Evolutionary conservation across 37 sponge, comb jelly and placozoan species (phyloP), one percentile per base, ranked within the genome.

Genomic region (Beroe forskalii): DNA sequence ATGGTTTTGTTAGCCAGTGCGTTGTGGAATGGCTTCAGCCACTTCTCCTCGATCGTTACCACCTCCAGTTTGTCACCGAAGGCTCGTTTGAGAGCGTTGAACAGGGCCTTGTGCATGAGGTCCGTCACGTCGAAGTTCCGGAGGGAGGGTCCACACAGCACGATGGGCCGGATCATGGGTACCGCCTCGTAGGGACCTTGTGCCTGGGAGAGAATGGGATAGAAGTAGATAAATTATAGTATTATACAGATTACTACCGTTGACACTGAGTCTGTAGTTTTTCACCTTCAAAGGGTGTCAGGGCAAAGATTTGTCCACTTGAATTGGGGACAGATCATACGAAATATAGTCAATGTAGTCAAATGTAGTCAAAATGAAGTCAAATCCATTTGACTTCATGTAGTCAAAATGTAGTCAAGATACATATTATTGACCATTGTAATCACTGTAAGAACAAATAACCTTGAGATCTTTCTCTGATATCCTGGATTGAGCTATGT

Each of bases 111-210:
- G 60, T 80, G 86, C 86, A 80, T 80, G 28, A 80, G 86, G 33
- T 80, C 86, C 30, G 86, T 80, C 25, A 80, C 86, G 4, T 80
- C 86, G 30, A 80, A 80, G 60, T 80, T 44, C 22, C 86, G 86
- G 60, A 80, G 86, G 23, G 86, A 80, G 25, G 86, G 86, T 22
- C 86, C 86, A 38, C 86, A 80, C n/a, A 80, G 60, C 0, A 80
- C 60, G 1, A 80, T 80, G 6, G 86, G 86, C n/a, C 86, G 12
- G 48, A 80, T 80, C 44, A 80, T 22, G 28, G 86, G 86, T 8
- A 80, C 40, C 1, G 86, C 86, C 41, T 80, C 86, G 60, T 80
- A 80, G 24, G 86, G 86, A n/a, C 86, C 86, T 80, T 80, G 86
- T 32, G 86, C 44, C 86, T 80, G 27, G 55, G 30, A 24, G 30